Evolutionary conservation across 2,113 vertebrate genomes (phyloP).

Genomic region (Cyanistes caeruleus): DNA sequence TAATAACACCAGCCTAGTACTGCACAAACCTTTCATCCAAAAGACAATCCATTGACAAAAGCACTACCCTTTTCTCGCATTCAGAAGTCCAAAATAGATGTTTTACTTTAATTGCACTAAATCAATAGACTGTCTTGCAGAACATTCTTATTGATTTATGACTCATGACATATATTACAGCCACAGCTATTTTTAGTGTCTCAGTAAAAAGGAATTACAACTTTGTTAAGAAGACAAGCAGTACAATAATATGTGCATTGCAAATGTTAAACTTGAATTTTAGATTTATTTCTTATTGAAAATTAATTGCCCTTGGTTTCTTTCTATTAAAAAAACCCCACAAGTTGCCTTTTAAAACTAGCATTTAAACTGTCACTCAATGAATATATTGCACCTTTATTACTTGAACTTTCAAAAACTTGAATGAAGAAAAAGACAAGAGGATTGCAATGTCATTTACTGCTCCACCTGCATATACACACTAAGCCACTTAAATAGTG

Average conservation of each 20-base stretch:
- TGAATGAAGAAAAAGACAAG: background rate
- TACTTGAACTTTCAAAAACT: background rate
- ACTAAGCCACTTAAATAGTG: background rate
- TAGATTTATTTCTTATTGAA: background rate
- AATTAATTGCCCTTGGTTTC: background rate
- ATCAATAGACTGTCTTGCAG: slow-evolving; percentile 46
- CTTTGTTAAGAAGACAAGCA: background rate
- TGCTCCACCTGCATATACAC: background rate
- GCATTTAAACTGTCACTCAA: background rate
- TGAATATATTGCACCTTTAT: background rate
- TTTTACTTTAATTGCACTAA: slow-evolving; percentile 54
- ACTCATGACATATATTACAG: slow-evolving; percentile 35
- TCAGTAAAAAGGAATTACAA: background rate
- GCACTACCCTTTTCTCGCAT: background rate
- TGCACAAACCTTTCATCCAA: background rate
- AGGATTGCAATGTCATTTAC: background rate
- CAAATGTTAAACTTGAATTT: background rate
- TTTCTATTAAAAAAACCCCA: background rate
- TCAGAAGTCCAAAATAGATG: slow-evolving; percentile 34
- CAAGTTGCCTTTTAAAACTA: background rate
- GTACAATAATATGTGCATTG: background rate
- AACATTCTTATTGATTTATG: slow-evolving; percentile 63
- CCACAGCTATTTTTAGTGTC: slow-evolving; percentile 51
- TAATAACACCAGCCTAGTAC: background rate
- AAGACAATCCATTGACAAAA: background rate